Conservation (phyloP, 2,888 invertebrate species). For the Melinopterus prodromus region DNA sequence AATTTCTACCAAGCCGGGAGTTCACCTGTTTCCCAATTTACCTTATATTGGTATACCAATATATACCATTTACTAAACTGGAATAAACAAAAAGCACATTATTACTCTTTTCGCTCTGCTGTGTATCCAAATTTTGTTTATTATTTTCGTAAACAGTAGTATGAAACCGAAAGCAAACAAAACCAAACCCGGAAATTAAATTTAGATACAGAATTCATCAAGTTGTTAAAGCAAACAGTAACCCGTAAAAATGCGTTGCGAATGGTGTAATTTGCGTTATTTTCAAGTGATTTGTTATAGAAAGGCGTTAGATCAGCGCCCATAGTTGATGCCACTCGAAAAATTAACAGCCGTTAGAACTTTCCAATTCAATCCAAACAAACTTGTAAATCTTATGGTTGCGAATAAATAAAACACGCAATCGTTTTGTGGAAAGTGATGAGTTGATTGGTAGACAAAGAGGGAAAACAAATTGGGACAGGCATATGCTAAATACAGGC, state of each 20-base stretch:
- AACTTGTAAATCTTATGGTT: not conserved
- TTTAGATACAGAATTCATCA: not conserved
- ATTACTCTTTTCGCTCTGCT: not conserved
- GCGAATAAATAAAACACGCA: not conserved
- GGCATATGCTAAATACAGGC: not conserved
- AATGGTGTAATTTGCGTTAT: not conserved
- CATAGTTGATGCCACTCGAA: not conserved
- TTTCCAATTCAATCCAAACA: slow-evolving; percentile 4
- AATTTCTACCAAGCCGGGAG: no score
- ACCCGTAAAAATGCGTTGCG: not conserved
- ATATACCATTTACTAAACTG: not conserved
- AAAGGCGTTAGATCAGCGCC: not conserved
- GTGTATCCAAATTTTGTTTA: not conserved
- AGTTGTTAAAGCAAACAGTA: not conserved
- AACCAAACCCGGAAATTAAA: not conserved
- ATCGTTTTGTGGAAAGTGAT: not conserved
- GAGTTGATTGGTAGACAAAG: not conserved
- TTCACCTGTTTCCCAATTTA: no score
- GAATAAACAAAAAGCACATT: not conserved
- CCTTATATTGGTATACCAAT: not conserved
- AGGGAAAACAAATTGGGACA: not conserved
- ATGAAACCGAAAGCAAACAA: not conserved
- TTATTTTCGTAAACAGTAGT: not conserved
- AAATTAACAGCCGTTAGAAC: not conserved
- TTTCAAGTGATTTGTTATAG: not conserved